A percentile compares a stretch with the other conserved stretches of the same genome.
Evolutionary conservation across 2,797 vertebrate species (phyloP).

Genomic region (Pseudomugil gertrudae): DNA sequence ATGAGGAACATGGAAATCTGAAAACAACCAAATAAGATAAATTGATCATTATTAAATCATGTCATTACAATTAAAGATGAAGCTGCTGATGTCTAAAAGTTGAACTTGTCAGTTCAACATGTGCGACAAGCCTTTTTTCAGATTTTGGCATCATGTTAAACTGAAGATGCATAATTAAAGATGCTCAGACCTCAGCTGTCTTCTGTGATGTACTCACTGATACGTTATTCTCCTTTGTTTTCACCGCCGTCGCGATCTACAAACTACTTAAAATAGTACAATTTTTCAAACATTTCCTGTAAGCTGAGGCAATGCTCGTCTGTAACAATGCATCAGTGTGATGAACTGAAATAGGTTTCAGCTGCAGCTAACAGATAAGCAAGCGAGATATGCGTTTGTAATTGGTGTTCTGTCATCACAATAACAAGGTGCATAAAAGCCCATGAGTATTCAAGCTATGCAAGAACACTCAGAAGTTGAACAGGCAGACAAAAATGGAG

Average conservation of each 20-base stretch:
- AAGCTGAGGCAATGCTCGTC: conserved; percentile 58
- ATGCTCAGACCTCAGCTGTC: conserved; percentile 44
- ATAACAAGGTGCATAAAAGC: conserved; percentile 63
- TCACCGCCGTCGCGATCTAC: conserved; percentile 41
- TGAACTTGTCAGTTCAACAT: not conserved
- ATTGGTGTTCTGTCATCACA: conserved; percentile 71
- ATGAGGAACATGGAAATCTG: not conserved
- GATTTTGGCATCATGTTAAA: conserved; percentile 39
- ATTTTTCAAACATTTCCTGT: conserved; percentile 58
- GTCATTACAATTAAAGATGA: not conserved
- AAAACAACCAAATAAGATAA: not conserved
- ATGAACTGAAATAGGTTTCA: conserved; percentile 51
- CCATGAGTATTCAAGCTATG: conserved; percentile 54
- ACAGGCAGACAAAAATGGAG: conserved; percentile 45
- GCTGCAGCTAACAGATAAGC: conserved; percentile 63
- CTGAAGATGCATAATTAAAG: conserved; percentile 48
- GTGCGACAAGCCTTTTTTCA: not conserved
- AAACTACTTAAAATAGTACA: conserved; percentile 59
- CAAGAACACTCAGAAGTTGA: conserved; percentile 47
- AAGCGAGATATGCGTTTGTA: conserved; percentile 54
- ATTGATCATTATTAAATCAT: not conserved
- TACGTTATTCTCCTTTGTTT: conserved; percentile 55
- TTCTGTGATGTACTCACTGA: conserved; percentile 44
- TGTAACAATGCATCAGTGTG: conserved; percentile 50
- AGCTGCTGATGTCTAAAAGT: not conserved